These are phyloP conservation scores for Machimus atricapillus DNA, from an alignment of 2,888 invertebrate species.

Conservation along the genomic window DNA sequence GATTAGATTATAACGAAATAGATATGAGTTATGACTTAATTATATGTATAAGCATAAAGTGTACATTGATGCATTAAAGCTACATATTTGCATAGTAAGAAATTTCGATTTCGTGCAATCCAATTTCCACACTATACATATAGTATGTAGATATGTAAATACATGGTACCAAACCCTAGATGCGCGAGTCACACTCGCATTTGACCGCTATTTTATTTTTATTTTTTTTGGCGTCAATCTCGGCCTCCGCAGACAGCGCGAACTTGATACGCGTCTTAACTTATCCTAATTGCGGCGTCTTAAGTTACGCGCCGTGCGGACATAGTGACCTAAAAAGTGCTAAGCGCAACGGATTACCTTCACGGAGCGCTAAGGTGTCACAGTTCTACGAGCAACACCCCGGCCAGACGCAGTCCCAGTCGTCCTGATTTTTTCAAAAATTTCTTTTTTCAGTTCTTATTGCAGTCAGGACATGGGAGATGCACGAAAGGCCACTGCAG, in stretches of 20 bases:
- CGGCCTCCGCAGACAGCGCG: not conserved
- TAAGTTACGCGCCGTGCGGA: conserved; percentile 9
- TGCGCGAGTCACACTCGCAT: not conserved
- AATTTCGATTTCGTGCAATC: too few species aligned
- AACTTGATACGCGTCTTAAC: conserved; percentile 19
- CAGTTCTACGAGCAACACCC: not conserved
- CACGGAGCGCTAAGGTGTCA: conserved; percentile 4
- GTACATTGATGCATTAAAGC: too few species aligned
- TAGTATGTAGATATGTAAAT: too few species aligned
- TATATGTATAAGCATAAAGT: too few species aligned
- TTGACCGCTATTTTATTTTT: not conserved
- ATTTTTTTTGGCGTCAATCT: not conserved
- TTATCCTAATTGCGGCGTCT: conserved; percentile 14
- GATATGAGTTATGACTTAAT: too few species aligned
- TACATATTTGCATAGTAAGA: too few species aligned
- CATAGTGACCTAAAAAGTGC: conserved; percentile 30
- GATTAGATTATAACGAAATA: too few species aligned
- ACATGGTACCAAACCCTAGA: not conserved
- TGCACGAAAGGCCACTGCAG: not conserved
- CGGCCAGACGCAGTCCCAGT: not conserved
- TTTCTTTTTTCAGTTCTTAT: not conserved
- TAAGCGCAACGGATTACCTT: conserved; percentile 1
- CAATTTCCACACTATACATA: too few species aligned
- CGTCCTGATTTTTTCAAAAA: conserved; percentile 1
- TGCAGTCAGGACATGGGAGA: not conserved